Evolutionary conservation across 2,113 vertebrate species (phyloP), one percentile per base, ranked within the genome.

Genomic region (Pachycephala philippinensis): DNA sequence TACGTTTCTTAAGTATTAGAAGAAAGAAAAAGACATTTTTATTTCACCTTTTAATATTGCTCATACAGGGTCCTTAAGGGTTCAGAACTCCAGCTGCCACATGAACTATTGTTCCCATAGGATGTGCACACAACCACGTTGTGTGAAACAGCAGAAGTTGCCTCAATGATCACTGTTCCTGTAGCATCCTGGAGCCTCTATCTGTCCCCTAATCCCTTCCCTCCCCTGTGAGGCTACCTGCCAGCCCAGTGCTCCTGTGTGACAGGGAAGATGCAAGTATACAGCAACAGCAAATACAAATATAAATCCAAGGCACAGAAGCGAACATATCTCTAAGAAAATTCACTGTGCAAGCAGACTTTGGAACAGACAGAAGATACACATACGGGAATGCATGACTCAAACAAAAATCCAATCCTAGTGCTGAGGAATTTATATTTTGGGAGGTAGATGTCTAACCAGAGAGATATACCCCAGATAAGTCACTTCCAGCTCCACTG

Each of bases 291-390:
- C 39, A 75, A 66, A 61, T 68, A 94, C 88, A 94, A 53, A 64
- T 80, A 77, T 16, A 87, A 92, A 78, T 50, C 64, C 8, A 18
- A 94, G 64, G 92, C 92, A 95, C 90, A 82, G 76, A 80, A 80
- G 84, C 37, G 0, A 90, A 72, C 50, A 15, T 27, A 70, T 63
- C 75, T 89, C 54, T 69, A 47, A 60, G 56, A 83, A 83, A 93
- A 93, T 70, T 20, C 86, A 79, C 79, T 40, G 71, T 47, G 71
- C 80, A 75, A 74, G 79, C 90, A 93, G 93, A 95, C 93, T 94
- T 81, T 39, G 74, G 83, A 90, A 71, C 61, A 89, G 86, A 96
- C 80, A 93, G 76, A 81, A 95, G 80, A 81, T 84, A 92, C 53
- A 92, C 63, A 31, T 8, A 94, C 1, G 3, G 86, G 65, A 90